Evolutionary conservation across 1,140 invertebrate genomes (phyloP).

Genomic region (Musca domestica): DNA sequence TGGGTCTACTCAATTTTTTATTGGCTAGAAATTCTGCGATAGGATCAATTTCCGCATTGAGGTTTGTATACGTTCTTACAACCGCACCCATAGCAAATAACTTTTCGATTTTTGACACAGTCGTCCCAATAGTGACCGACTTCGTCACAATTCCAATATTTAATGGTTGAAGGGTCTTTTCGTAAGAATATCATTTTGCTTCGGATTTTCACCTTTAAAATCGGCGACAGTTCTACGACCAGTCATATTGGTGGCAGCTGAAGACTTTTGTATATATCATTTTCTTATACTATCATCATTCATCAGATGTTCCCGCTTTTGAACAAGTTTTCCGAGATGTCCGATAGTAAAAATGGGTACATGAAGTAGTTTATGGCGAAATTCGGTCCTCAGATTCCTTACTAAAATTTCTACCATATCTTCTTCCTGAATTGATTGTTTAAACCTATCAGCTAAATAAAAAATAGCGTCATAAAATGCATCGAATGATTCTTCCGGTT

Average conservation of each 20-base stretch:
- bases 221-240: not conserved
- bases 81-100: not conserved
- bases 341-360: too few relatives aligned
- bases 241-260: not conserved
- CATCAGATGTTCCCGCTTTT: not conserved
- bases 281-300: not conserved
- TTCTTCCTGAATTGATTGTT: not conserved
- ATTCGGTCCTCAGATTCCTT: not conserved
- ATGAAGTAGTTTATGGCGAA: not conserved
- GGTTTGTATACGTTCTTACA: constrained; percentile 1
- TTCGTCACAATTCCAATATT: constrained; percentile 19
- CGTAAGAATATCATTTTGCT: not conserved
- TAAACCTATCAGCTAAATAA: not conserved
- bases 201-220: not conserved
- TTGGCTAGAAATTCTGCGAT: not conserved
- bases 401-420: not conserved
- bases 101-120: not conserved
- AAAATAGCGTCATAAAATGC: not conserved
- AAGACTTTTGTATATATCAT: not conserved
- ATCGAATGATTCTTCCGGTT: not conserved
- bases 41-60: not conserved
- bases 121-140: not conserved
- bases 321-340: too few relatives aligned
- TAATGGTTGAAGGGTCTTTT: not conserved
- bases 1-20: not conserved